These are phyloP conservation scores for Hydractinia echinata DNA, from an alignment of 30 jellyfish, hydroid and myxozoan species.

Conservation along the genomic window DNA sequence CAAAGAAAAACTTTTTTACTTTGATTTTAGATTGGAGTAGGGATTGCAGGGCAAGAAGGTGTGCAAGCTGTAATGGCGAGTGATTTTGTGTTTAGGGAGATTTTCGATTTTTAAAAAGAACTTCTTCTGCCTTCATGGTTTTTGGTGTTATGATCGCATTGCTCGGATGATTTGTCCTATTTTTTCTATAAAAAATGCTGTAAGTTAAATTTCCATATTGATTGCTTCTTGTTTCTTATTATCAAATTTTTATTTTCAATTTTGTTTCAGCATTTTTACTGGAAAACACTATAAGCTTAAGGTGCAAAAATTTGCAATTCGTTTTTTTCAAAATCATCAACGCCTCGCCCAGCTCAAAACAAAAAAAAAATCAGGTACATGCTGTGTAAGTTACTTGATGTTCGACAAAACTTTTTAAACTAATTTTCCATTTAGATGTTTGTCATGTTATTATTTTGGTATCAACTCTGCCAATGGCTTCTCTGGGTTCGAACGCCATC, in stretches of 20 bases:
- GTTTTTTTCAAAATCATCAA: no score
- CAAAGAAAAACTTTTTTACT: not conserved
- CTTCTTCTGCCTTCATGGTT: slow-evolving; percentile 81
- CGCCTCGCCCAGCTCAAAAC: no score
- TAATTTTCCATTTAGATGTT: slow-evolving; percentile 58
- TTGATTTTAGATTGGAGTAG: slow-evolving; percentile 69
- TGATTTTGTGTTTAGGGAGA: slow-evolving; percentile 78
- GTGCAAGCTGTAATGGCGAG: slow-evolving; percentile 99
- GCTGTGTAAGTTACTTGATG: no score
- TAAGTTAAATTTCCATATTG: slow-evolving; percentile 9
- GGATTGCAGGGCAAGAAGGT: slow-evolving; percentile 91
- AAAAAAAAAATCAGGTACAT: no score
- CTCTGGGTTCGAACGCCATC: slow-evolving; percentile 95
- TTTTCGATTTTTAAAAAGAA: slow-evolving; percentile 66
- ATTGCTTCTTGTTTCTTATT: not conserved
- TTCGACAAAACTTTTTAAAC: not conserved
- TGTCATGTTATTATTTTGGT: slow-evolving; percentile 82
- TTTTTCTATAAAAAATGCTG: slow-evolving; percentile 94
- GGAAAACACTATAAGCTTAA: not conserved
- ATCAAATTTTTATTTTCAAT: no score
- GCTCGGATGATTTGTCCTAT: slow-evolving; percentile 91
- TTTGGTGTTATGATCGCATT: slow-evolving; percentile 91
- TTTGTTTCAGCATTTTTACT: not conserved
- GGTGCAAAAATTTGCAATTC: no score
- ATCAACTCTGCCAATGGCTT: slow-evolving; percentile 89